Evolutionary conservation across 2,797 vertebrate genomes (phyloP), one percentile per base, ranked within the genome.

Genomic region (Cottoperca gobio): DNA sequence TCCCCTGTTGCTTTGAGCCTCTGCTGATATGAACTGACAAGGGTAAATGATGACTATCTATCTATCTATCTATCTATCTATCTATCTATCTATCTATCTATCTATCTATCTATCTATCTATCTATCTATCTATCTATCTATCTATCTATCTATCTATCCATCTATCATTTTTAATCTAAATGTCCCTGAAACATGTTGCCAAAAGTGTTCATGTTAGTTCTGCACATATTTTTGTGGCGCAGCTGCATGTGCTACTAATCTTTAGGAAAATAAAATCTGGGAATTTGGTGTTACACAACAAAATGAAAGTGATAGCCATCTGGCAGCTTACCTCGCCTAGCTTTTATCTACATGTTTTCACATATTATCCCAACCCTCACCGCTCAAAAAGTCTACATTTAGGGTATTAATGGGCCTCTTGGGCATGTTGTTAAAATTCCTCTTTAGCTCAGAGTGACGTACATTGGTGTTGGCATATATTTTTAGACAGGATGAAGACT

Each of bases 281-380:
- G 88, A 89, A 88, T 93, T 92, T 92, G 82, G 81, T 87, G 89
- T 94, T 95, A 93, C 86, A 93, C 91, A 94, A 94, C 93, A 83
- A 92, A 93, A 94, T 94, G 92, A 93, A 94, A 94, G 90, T 91
- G 93, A 93, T 92, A 94, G 92, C 93, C 94, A 94, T 94, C 91
- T 94, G 94, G 90, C 91, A 94, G 91, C 91, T 94, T 93, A 93
- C 89, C 84, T 90, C 72, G 81, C 85, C 89, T 90, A 86, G 89
- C 89, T 92, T 91, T 93, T 87, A 91, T 89, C 90, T 92, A 91
- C 89, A 93, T 91, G 86, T 91, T 93, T 93, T 93, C 81, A 84
- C 87, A 89, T 92, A 81, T 90, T 90, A 93, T 92, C 91, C 84
- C 85, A 81, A 78, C 81, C 77, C 76, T 75, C 82, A 53, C 68